Conservation (phyloP, 2,113 vertebrate species). For the Corythornis vintsioides region DNA sequence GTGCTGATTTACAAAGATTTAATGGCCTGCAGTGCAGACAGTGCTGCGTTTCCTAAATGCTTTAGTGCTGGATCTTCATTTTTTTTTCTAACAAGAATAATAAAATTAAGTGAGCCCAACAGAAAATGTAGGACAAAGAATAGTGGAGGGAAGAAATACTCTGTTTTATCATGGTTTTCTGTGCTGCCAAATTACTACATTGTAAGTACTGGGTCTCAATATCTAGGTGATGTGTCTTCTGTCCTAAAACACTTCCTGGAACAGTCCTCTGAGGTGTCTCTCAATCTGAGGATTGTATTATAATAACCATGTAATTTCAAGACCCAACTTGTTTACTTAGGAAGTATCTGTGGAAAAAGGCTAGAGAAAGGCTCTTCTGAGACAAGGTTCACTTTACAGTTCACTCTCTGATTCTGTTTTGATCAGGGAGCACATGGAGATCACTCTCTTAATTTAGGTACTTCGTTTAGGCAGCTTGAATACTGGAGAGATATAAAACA, state of each 20-base stretch:
- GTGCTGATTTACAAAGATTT: slow-evolving; percentile 26
- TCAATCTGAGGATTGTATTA: background rate
- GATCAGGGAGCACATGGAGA: background rate
- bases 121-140: background rate
- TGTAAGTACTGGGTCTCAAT: background rate
- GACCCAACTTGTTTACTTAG: background rate
- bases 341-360: background rate
- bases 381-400: background rate
- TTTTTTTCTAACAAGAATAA: background rate
- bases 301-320: background rate
- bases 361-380: background rate
- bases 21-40: background rate
- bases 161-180: background rate
- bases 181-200: background rate
- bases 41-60: background rate
- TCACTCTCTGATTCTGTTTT: background rate
- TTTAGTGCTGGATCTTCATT: background rate
- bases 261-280: background rate
- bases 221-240: background rate
- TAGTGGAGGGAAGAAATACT: background rate
- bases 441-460: background rate
- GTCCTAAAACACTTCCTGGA: background rate
- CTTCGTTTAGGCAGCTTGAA: background rate
- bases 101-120: background rate
- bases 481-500: background rate